A percentile compares a stretch with the other conserved stretches of the same genome.
These are phyloP conservation scores for Pseudochromis fuscus DNA, from an alignment of 2,797 vertebrate species.

Conservation along the genomic window DNA sequence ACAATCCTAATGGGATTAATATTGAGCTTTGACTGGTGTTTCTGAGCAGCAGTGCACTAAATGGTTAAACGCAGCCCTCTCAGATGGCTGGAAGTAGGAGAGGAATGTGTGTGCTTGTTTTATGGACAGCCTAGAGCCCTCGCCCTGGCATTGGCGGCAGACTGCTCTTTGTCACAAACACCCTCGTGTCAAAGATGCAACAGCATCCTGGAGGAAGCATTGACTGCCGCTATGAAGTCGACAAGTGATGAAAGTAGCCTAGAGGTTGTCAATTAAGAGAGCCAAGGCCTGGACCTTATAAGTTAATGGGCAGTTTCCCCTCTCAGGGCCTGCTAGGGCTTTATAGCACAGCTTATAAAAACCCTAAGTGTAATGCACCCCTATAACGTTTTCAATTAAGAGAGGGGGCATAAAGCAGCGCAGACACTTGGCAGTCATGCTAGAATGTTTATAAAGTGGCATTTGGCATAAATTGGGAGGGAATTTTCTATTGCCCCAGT, in stretches of 20 bases:
- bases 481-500: slow-evolving; percentile 76
- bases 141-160: slow-evolving; percentile 76
- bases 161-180: slow-evolving; percentile 92
- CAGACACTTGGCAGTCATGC: slow-evolving; percentile 79
- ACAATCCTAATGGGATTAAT: slow-evolving; percentile 6
- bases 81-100: slow-evolving; percentile 60
- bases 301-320: slow-evolving; percentile 90
- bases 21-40: slow-evolving; percentile 14
- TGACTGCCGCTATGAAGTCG: slow-evolving; percentile 91
- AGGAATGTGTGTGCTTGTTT: slow-evolving; percentile 81
- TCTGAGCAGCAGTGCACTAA: slow-evolving; percentile 46
- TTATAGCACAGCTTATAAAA: slow-evolving; percentile 88
- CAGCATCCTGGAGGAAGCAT: slow-evolving; percentile 93
- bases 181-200: slow-evolving; percentile 87
- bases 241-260: slow-evolving; percentile 96
- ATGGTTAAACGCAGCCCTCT: slow-evolving; percentile 71
- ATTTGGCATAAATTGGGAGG: slow-evolving; percentile 80
- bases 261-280: slow-evolving; percentile 93
- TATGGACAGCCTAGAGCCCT: slow-evolving; percentile 84
- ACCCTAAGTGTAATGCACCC: slow-evolving; percentile 83
- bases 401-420: slow-evolving; percentile 78
- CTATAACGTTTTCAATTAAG: slow-evolving; percentile 86
- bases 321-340: slow-evolving; percentile 81
- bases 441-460: slow-evolving; percentile 79
- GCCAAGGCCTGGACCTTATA: slow-evolving; percentile 89